Base-by-base conservation (phyloP, 2,797 vertebrate genomes). In the Philypnodon macrostomus region DNA sequence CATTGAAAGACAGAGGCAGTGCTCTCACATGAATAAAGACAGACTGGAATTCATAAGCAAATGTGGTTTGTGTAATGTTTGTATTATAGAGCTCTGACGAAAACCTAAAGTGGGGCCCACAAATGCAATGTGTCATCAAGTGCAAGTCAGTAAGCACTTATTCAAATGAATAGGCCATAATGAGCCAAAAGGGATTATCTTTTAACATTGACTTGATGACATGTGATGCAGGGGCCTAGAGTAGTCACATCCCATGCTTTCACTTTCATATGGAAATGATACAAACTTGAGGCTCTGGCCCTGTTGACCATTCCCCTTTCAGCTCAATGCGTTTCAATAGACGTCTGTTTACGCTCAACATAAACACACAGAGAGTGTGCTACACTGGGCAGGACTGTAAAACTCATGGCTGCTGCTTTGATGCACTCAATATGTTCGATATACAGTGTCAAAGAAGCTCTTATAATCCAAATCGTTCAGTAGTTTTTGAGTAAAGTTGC, bases 261-360 rank as follows among this genome's bases (percentile, higher is more conserved):
- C 55, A 61, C 70, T 80, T 81, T 83, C 75, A 79, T 65, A 57
- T 67, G 80, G 81, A 79, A 87, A 64, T 59, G 73, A 79, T 84
- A 76, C 63, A 44, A 26, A 42, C 1, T 53, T 11, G n/a, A 33
- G 3, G 17, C 8, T 13, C 32, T 23, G 6, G 27, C 35, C 40
- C 13, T 11, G 42, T 45, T 37, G 21, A 18, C 56, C 39, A 13
- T 52, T 65, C 62, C 64, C 52, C 44, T 44, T 72, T 62, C 30
- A 54, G 45, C 46, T 59, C 52, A 21, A 61, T 53, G 44, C 39
- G 42, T 30, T 51, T 69, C 56, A 79, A 68, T 74, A 49, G 68
- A 70, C 31, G 53, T 52, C 56, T 83, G 69, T 81, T 83, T 80
- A 82, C 53, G 46, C 45, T 47, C 8, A 13, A 46, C 46, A 13